Evolutionary conservation across 2,797 vertebrate genomes (phyloP), one percentile per base, ranked within the genome.

Genomic region (Ambastaia sidthimunki): DNA sequence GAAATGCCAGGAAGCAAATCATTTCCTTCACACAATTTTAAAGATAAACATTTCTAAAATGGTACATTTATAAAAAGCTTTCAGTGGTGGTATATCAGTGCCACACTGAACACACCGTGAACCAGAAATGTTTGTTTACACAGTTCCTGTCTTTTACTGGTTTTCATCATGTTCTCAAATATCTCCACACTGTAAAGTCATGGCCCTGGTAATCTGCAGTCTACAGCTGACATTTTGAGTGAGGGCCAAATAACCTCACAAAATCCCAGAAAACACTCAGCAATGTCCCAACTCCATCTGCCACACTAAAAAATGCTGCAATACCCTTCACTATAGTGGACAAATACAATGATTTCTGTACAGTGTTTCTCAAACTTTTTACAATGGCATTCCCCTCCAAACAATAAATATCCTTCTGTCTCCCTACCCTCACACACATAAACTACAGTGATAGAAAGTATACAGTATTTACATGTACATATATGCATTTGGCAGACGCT

Each of bases 1-100:
- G 82, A 84, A 83, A 86, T 86, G 71, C 50, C 66, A 57, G 70
- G 62, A 85, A 87, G 81, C 59, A 80, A 82, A 74, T 37, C 47
- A 75, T 47, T 44, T 44, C n/a, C 73, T 16, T 65, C 71, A 71
- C 69, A 83, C 59, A 86, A 23, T 48, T 34, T 80, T 18, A 44
- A 63, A 55, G 13, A 7, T 1, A 37, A 47, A 31, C 5, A 41
- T 9, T 6, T 37, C n/a, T 37, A 70, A 82, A 78, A 44, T 50
- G n/a, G n/a, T 59, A 31, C 71, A 70, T 54, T 71, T 57, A 73
- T 54, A 70, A 47, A 78, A 63, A 50, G 13, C 54, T 62, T 67
- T 19, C 23, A 74, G 76, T 12, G 28, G 44, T 71, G 60, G 57
- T 48, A 74, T 74, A 69, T 76, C 21, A 69, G 37, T 74, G 68